Base-by-base conservation (phyloP, 2,888 invertebrate species). In the Blastobasis adustella region DNA sequence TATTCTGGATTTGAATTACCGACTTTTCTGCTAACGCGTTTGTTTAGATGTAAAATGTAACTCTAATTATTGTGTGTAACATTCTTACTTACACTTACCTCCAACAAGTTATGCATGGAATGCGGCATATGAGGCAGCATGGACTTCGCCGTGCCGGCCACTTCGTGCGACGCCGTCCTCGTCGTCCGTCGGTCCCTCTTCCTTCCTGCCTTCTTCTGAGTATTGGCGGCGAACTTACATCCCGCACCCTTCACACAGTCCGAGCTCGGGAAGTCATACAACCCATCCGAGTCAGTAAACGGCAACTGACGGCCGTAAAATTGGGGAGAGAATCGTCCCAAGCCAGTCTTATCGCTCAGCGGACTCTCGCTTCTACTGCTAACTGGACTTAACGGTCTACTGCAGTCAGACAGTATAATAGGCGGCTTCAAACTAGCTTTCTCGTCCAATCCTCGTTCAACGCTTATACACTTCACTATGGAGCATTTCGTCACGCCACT, bases 281-380 rank as follows among this genome's bases (percentile, higher is more conserved):
- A 79, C 4, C 94, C 94, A 72, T 95, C 95, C 0, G 94, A 94
- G 76, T 95, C 95, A 9, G 94, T 94, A 66, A 93, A 93, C 10
- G 93, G 93, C 54, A 93, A 73, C 65, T 92, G 90, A 57, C 91
- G 89, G 40, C 93, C 92, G 73, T 93, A 93, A 76, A 93, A 93
- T 66, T 92, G 92, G 0, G 93, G 92, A 4, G 94, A 93, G 76
- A 94, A 93, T 52, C 92, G 82, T 37, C 91, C 92, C 59, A 93
- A 76, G 45, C 92, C 91, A 47, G 92, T 92, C 65, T 92, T 91
- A 73, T 94, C 94, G 75, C 94, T 94, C 47, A 94, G 79, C 7
- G 94, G 94, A 77, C 94, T 94, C 71, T 94, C 94, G 67, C 94
- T 94, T 60, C 94, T 90, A 10, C 94, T 94, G 75, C 94, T 94